phyloP scores from a whole-genome alignment of 2,113 vertebrate genomes.

The Eulemur macaco region DNA sequence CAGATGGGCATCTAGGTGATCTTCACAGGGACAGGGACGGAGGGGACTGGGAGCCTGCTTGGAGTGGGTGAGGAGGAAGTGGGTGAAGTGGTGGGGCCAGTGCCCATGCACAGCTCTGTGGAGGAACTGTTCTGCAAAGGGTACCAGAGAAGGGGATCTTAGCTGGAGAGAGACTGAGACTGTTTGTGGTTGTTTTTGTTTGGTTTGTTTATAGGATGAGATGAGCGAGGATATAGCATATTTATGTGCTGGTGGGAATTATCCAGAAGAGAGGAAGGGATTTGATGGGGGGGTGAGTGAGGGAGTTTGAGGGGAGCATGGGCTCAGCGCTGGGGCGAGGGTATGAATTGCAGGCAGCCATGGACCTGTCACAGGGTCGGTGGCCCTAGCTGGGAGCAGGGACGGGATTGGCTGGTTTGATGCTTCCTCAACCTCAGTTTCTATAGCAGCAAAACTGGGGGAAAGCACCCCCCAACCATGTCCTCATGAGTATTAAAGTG shows the following conservation, averaged over 20 bases:
- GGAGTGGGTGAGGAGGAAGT: background rate
- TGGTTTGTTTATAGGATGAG: background rate
- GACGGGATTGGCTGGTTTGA: background rate
- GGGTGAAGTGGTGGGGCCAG: background rate
- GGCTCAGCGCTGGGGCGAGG: too few species aligned
- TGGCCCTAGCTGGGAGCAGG: too few species aligned
- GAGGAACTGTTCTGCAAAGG: background rate
- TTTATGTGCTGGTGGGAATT: background rate
- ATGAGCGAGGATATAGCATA: too few species aligned
- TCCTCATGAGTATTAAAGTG: rapidly evolving
- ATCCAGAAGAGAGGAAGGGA: rapidly evolving
- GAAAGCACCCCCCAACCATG: rapidly evolving
- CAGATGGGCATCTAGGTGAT: background rate
- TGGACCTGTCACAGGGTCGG: too few species aligned
- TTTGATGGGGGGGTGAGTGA: rapidly evolving
- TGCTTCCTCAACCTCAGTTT: background rate
- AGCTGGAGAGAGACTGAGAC: background rate
- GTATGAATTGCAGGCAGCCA: background rate
- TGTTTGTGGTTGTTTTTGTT: too few species aligned
- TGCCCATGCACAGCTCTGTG: background rate
- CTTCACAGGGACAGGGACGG: background rate
- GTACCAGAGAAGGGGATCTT: background rate
- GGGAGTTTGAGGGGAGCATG: too few species aligned
- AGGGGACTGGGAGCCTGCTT: background rate
- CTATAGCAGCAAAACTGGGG: background rate